Evolutionary conservation across 2,888 invertebrate genomes (phyloP).

Genomic region (Agrochola lychnidis): DNA sequence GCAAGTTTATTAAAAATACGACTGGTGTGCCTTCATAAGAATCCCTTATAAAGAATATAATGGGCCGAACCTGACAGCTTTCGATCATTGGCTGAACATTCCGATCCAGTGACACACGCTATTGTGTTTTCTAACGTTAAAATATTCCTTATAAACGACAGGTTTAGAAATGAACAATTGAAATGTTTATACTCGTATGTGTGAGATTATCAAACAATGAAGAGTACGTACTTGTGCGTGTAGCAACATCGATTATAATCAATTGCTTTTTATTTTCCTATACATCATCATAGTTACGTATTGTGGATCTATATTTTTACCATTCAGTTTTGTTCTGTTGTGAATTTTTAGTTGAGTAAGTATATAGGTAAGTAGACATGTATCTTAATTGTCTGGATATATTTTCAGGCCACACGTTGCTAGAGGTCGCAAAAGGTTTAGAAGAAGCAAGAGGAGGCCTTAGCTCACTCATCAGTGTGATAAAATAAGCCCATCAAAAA

Average conservation of each 20-base stretch:
- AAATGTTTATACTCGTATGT: constrained; percentile 69
- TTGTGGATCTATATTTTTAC: constrained; percentile 17
- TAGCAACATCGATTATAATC: constrained; percentile 52
- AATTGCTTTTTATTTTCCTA: constrained; percentile 52
- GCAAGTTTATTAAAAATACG: constrained; percentile 67
- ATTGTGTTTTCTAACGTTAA: constrained; percentile 79
- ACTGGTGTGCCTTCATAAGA: constrained; percentile 61
- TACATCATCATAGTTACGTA: not conserved
- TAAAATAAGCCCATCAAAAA: not conserved
- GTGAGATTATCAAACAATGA: constrained; percentile 74
- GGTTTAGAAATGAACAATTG: constrained; percentile 78
- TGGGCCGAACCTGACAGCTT: constrained; percentile 73
- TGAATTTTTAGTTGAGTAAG: not conserved
- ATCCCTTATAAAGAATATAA: constrained; percentile 71
- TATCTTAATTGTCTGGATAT: not conserved
- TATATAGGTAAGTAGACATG: no score
- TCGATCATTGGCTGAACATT: constrained; percentile 77
- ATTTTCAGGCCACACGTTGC: not conserved
- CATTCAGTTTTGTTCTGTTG: not conserved
- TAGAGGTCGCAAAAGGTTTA: not conserved
- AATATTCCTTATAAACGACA: constrained; percentile 74
- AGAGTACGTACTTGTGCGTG: constrained; percentile 53
- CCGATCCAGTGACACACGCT: constrained; percentile 79
- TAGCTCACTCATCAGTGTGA: not conserved
- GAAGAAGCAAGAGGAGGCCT: not conserved